Conservation (phyloP, 2,888 invertebrate species). For the Candidula unifasciata region DNA sequence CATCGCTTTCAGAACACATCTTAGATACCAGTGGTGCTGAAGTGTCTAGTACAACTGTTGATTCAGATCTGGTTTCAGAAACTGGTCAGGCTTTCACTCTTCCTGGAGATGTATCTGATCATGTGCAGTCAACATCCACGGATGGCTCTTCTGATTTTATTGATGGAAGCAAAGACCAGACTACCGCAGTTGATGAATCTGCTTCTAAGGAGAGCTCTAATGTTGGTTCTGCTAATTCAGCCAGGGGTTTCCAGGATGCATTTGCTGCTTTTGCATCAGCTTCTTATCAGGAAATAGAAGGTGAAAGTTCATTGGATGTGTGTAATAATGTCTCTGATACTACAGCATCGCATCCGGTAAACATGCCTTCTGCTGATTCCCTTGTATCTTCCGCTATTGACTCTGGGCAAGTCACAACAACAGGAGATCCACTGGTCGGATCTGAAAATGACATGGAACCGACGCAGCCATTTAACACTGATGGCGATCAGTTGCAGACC, state of each 20-base stretch:
- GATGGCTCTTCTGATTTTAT: slow-evolving; percentile 26
- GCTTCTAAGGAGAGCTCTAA: not conserved
- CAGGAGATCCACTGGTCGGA: slow-evolving; percentile 22
- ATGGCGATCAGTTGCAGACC: not conserved
- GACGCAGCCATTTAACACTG: not conserved
- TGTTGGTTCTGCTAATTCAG: not conserved
- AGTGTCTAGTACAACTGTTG: slow-evolving; percentile 43
- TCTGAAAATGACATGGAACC: slow-evolving; percentile 1
- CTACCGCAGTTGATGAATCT: not conserved
- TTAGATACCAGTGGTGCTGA: slow-evolving; percentile 18
- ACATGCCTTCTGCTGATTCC: slow-evolving; percentile 4
- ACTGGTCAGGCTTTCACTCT: not conserved
- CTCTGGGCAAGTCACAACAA: slow-evolving; percentile 47
- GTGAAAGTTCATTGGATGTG: slow-evolving; percentile 27
- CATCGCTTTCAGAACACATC: not conserved
- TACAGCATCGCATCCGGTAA: not conserved
- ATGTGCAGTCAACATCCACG: slow-evolving; percentile 39
- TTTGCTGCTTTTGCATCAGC: slow-evolving; percentile 50
- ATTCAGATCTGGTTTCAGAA: slow-evolving; percentile 32
- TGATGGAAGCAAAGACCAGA: slow-evolving; percentile 30
- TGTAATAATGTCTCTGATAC: not conserved
- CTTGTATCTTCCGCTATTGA: slow-evolving; percentile 47
- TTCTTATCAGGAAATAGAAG: slow-evolving; percentile 4
- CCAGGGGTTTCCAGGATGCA: slow-evolving; percentile 48
- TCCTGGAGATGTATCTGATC: not conserved